A percentile compares a stretch with the other conserved stretches of the same genome.
phyloP scores from a whole-genome alignment of 2,888 invertebrate genomes.

The Agrotis clavis region DNA sequence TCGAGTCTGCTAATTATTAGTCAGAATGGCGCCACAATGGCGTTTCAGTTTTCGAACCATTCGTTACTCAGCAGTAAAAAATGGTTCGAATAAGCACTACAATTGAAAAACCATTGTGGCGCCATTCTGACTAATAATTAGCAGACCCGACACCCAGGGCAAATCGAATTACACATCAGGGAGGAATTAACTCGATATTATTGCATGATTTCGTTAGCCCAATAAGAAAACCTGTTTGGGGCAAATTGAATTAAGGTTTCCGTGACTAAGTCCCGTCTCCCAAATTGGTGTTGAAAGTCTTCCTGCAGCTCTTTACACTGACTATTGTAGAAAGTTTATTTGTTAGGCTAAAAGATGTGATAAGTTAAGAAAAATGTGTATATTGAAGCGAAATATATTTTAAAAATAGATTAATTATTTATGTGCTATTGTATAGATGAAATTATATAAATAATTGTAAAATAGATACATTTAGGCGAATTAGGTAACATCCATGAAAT shows the following conservation, averaged over 20 bases:
- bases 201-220: conserved; percentile 42
- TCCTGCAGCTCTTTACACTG: conserved; percentile 92
- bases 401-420: conserved; percentile 80
- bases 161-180: conserved; percentile 50
- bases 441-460: conserved; percentile 75
- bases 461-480: conserved; percentile 75
- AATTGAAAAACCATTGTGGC: no score
- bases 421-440: conserved; percentile 84
- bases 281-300: conserved; percentile 87
- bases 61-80: no score
- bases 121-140: no score
- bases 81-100: no score
- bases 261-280: conserved; percentile 52
- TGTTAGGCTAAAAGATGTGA: conserved; percentile 90
- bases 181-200: conserved; percentile 53
- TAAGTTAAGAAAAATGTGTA: conserved; percentile 86
- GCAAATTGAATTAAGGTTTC: conserved; percentile 56
- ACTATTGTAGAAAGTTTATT: conserved; percentile 89
- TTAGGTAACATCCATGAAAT: conserved; percentile 65
- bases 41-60: no score
- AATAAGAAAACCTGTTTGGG: conserved; percentile 47
- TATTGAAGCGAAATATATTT: conserved; percentile 82
- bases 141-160: no score
- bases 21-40: no score
- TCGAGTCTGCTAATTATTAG: no score